Evolutionary conservation across 2,113 vertebrate species (phyloP).

Genomic region (Pyrgilauda ruficollis): DNA sequence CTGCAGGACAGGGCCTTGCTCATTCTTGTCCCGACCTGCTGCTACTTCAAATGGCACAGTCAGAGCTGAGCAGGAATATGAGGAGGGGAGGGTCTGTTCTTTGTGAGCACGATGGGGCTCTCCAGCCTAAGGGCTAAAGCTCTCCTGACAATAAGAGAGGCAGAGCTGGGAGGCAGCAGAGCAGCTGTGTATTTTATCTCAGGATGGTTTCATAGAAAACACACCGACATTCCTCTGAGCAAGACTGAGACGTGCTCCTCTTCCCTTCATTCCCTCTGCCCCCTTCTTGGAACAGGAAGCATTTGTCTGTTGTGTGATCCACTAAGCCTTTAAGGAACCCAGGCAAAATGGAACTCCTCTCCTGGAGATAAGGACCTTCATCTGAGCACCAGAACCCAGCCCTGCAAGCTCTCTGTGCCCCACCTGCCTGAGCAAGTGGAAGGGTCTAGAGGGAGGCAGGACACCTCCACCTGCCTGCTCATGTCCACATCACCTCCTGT

Average conservation of each 20-base stretch:
- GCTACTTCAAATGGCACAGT: not conserved
- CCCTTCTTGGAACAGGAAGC: not conserved
- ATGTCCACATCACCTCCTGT: not conserved
- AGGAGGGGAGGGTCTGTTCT: not conserved
- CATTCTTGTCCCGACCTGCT: not conserved
- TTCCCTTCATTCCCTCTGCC: not conserved
- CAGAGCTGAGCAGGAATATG: not conserved
- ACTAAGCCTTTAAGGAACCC: not conserved
- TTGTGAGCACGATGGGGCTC: not conserved
- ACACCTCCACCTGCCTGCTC: not conserved
- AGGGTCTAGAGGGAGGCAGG: not conserved
- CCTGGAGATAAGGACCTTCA: not conserved
- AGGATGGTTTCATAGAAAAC: not conserved
- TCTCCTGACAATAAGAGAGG: not conserved
- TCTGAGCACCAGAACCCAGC: not conserved
- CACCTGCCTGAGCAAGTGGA: fast-evolving
- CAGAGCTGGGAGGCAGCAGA: not conserved
- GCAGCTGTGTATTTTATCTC: not conserved
- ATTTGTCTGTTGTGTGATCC: not conserved
- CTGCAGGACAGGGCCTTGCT: not conserved
- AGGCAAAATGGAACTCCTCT: not conserved
- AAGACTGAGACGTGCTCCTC: not conserved
- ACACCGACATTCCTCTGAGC: not conserved
- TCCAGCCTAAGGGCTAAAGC: not conserved
- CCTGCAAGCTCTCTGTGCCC: not conserved